Evolutionary conservation across 2,888 invertebrate genomes (phyloP).

Genomic region (Oxystoma pomonae): DNA sequence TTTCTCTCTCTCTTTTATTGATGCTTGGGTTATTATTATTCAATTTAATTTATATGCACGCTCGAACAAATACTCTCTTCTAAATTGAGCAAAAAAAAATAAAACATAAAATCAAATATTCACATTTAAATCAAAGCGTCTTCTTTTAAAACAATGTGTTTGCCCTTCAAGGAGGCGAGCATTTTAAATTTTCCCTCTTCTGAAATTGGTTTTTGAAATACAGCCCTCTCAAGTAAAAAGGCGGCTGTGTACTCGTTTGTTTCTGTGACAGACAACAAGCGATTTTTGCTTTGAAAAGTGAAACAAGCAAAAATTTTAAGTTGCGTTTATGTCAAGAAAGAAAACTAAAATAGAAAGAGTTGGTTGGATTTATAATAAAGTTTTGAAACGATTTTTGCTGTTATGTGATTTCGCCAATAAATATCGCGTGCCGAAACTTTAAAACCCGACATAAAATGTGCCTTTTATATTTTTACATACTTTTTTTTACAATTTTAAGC

Average conservation of each 20-base stretch:
- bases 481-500: too few relatives aligned
- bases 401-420: too few relatives aligned
- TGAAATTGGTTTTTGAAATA: not conserved
- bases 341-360: too few relatives aligned
- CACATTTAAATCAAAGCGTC: not conserved
- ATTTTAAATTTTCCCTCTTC: not conserved
- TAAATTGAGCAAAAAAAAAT: not conserved
- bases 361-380: too few relatives aligned
- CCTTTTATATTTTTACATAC: too few relatives aligned
- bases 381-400: too few relatives aligned
- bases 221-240: not conserved
- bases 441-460: too few relatives aligned
- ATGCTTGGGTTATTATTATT: too few relatives aligned
- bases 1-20: too few relatives aligned
- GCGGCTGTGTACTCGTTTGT: not conserved
- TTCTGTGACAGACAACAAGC: slow-evolving; percentile 9
- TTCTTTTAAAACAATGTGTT: not conserved
- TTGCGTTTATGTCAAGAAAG: too few relatives aligned
- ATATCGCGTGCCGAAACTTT: too few relatives aligned
- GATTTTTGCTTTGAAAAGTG: slow-evolving; percentile 23
- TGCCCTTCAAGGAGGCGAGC: not conserved
- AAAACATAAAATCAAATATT: not conserved
- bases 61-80: not conserved
- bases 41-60: too few relatives aligned
- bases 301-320: slow-evolving; percentile 28